Base-by-base conservation (phyloP, 1,140 invertebrate genomes). In the Bombus consobrinus region DNA sequence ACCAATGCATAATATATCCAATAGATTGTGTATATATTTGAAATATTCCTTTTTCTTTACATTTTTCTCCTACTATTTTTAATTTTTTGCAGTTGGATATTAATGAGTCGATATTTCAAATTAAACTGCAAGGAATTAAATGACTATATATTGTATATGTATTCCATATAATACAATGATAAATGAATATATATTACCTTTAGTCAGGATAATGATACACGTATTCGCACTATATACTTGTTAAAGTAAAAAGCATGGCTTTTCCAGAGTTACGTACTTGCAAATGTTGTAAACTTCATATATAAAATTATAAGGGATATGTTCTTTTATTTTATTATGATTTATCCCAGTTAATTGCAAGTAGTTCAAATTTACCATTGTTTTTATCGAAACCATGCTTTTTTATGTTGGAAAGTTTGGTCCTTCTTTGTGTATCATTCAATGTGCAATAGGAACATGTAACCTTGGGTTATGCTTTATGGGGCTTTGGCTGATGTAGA, bases 401-500 rank as follows among this genome's bases (percentile, higher is more conserved):
- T 78, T 34, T 37, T 64, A 25, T 32, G 34, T n/a, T 12, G 68
- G 57, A 10, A 37, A 41, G 22, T 66, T 47, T 69, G 34, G 22
- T 37, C 15, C 79, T 62, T n/a, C n/a, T 80, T 68, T n/a, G 32
- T 83, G 10, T 71, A 78, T 72, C 37, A 41, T 41, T 41, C 12
- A 41, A 73, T 78, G n/a, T 68, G 41, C 15, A 28, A 8, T 43
- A 69, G 47, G 28, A 28, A 22, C 43, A 37, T 32, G 75, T 13
- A 32, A 57, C 59, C 34, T 74, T 86, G 76, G 59, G 37, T 81
- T 87, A 66, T 57, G 81, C 86, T 88, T 90, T 73, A 76, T 22
- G 62, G 39, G 62, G 87, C 74, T 91, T 90, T 89, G 87, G 84
- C 75, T 92, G 82, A 90, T 74, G 73, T 90, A 92, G 87, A 75